A percentile compares a stretch with the other conserved stretches of the same genome.
phyloP scores from a whole-genome alignment of 1,140 invertebrate genomes.

The Meloidogyne exigua region DNA sequence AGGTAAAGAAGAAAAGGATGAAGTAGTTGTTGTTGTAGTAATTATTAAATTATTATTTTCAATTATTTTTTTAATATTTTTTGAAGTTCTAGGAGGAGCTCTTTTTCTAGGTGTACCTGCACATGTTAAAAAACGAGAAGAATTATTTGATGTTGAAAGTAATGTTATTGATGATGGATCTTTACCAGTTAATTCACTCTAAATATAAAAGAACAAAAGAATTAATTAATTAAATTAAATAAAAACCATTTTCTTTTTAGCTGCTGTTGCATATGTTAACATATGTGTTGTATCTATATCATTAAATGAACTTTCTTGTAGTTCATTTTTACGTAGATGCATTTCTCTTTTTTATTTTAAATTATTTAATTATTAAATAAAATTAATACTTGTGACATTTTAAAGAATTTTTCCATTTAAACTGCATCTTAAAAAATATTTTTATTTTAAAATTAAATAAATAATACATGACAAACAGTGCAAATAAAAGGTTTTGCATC shows the following conservation, averaged over 20 bases:
- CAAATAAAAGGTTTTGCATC: constrained; percentile 63
- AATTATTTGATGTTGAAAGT: constrained; percentile 9
- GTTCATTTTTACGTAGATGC: constrained; percentile 61
- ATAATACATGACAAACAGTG: constrained; percentile 48
- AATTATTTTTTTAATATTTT: constrained; percentile 6
- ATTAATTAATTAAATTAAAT: not conserved
- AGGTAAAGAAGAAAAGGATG: not conserved
- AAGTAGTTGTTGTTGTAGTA: too few species aligned
- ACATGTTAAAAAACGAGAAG: constrained; percentile 20
- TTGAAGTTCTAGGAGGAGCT: constrained; percentile 10
- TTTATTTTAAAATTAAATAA: not conserved
- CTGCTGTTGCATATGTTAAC: constrained; percentile 61
- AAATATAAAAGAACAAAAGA: not conserved
- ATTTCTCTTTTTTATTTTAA: constrained; percentile 46
- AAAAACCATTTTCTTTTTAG: constrained; percentile 49
- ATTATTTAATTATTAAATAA: not conserved
- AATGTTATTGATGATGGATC: constrained; percentile 7
- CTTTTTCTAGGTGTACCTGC: constrained; percentile 27
- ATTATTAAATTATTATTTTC: not conserved
- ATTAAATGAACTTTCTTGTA: not conserved
- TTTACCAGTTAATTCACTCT: constrained; percentile 4
- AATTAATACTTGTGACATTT: constrained; percentile 61
- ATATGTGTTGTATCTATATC: constrained; percentile 56
- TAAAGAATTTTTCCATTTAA: constrained; percentile 63
- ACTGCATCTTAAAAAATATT: constrained; percentile 54